A percentile compares a stretch with the other conserved stretches of the same genome.
These are phyloP conservation scores for Hofmannophila pseudospretella DNA, from an alignment of 2,888 invertebrate species.

Conservation along the genomic window DNA sequence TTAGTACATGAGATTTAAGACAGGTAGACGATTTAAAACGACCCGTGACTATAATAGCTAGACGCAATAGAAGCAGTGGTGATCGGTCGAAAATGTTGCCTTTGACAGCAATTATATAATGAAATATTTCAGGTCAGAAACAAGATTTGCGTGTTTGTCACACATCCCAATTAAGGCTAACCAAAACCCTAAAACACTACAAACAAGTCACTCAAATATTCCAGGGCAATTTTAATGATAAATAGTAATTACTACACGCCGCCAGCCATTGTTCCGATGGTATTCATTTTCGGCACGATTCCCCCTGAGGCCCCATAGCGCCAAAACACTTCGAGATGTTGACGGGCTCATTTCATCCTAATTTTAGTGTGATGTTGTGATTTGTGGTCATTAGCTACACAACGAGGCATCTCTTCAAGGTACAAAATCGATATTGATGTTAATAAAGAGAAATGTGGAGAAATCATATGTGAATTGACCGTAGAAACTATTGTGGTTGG, in stretches of 20 bases:
- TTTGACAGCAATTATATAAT: too few species aligned
- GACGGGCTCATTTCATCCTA: slow-evolving; percentile 18
- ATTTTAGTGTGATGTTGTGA: slow-evolving; percentile 18
- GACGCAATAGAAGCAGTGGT: too few species aligned
- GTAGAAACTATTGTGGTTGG: too few species aligned
- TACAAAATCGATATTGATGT: too few species aligned
- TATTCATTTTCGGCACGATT: slow-evolving; percentile 28
- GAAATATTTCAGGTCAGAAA: too few species aligned
- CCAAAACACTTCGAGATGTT: slow-evolving; percentile 14
- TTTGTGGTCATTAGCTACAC: slow-evolving; percentile 15
- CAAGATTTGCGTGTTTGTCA: background rate
- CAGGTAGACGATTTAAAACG: too few species aligned
- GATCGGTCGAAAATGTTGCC: too few species aligned
- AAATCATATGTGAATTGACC: too few species aligned
- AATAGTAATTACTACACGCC: slow-evolving; percentile 17
- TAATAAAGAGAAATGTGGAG: too few species aligned
- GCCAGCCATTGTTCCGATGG: slow-evolving; percentile 12
- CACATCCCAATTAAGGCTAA: background rate
- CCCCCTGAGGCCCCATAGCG: slow-evolving; percentile 20
- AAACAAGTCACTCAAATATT: slow-evolving; percentile 7
- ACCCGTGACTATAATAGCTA: too few species aligned
- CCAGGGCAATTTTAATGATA: slow-evolving; percentile 2
- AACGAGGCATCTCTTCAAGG: background rate
- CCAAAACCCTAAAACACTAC: background rate
- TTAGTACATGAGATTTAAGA: too few species aligned